Base-by-base conservation (phyloP, 2,113 vertebrate species). In the Rafetus swinhoei region DNA sequence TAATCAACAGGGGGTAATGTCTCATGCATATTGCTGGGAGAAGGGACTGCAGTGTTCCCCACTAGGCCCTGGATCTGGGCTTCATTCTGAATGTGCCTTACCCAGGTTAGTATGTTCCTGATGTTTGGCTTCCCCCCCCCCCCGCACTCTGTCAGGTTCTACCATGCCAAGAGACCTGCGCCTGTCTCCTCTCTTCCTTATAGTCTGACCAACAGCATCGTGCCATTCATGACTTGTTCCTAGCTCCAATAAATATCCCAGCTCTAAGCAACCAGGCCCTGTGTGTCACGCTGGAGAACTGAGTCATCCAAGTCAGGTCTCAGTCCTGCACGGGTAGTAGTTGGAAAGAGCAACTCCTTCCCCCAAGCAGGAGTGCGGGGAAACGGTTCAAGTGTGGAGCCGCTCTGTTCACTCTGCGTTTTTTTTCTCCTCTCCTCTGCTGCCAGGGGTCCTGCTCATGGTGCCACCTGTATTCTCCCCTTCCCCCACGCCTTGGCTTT, bases 401-500 rank as follows among this genome's bases (percentile, higher is more conserved):
- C 15, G 3, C 32, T n/a, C 7, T 45, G 45, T 45, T 45, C 45
- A 45, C 45, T 45, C 45, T 45, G 45, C 39, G 4, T 39, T 45
- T 45, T 45, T 45, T 45, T 6, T 5, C 45, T 5, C 45, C 45
- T 45, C 45, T 45, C 45, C 45, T 45, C 45, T 45, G 53, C 53
- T 54, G 53, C 53, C 14, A 10, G 4, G 65, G n/a, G 9, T 69
- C 65, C 32, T 69, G 65, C 32, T 19, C 7, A 1, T 2, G 16
- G 2, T 7, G 65, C 7, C 7, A 2, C 15, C 3, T n/a, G n/a
- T 35, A 18, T 72, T 10, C 16, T 19, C 19, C 9, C 8, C 16
- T 9, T 5, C 3, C 12, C 27, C 27, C 27, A 35, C 18, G 18
- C 16, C 32, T 32, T 69, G 32, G 32, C 32, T 18, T 69, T 69